Percentiles rank a stretch among this genome's conserved stretches.
These are phyloP conservation scores for Larimichthys polyactis DNA, from an alignment of 2,113 vertebrate genomes.

Conservation along the genomic window DNA sequence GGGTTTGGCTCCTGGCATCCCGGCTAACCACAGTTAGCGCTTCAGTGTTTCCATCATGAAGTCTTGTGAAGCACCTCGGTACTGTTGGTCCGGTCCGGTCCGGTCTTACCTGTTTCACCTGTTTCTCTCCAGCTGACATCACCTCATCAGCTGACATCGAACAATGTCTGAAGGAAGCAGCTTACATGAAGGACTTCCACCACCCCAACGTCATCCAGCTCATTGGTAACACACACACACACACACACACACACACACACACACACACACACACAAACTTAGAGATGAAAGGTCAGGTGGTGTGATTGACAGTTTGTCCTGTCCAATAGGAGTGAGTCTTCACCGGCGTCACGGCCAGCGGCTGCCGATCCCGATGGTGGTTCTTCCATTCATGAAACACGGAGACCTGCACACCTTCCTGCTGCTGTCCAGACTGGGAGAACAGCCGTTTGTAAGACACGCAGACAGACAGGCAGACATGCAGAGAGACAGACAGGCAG, in stretches of 20 bases:
- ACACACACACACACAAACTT: conserved; percentile 63
- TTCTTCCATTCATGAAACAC: conserved; percentile 98
- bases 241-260: conserved; percentile 41
- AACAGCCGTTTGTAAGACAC: conserved; percentile 90
- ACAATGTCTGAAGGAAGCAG: conserved; percentile 96
- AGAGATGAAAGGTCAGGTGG: neutral
- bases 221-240: conserved; percentile 86
- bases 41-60: too few species aligned
- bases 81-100: too few species aligned
- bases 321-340: conserved; percentile 91
- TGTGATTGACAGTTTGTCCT: conserved; percentile 5
- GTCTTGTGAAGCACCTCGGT: too few species aligned
- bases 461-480: too few species aligned
- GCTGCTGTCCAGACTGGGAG: conserved; percentile 93
- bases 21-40: too few species aligned
- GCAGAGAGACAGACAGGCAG: too few species aligned
- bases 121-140: conserved; percentile 89
- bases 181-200: conserved; percentile 98
- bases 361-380: conserved; percentile 96
- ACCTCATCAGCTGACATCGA: conserved; percentile 94
- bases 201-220: conserved; percentile 96
- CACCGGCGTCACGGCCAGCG: conserved; percentile 91
- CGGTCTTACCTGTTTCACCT: neutral
- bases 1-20: too few species aligned
- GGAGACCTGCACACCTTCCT: conserved; percentile 98